Base-by-base conservation (phyloP, 2,888 invertebrate species). In the Melolontha melolontha region DNA sequence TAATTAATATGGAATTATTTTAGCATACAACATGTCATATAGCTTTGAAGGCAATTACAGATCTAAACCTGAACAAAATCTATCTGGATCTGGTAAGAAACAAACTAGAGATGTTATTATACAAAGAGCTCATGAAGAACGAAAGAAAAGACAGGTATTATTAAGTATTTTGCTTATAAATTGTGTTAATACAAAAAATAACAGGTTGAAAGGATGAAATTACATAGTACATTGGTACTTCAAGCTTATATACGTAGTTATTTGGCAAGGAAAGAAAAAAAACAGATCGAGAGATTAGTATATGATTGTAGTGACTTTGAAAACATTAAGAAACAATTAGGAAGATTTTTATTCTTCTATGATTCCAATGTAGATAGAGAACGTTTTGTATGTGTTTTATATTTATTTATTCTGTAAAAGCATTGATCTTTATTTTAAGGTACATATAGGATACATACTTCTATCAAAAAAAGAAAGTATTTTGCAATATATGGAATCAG, bases 21-120 rank as follows among this genome's bases (percentile, higher is more conserved):
- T 42, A 77, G 77, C 75, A 39, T 83, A 80, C 71, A 84, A 82
- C 75, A 77, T 84, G 78, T 79, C 79, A 84, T 90, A 88, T 77
- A 88, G 92, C 78, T 97, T 97, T 81, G 96, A 97, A 82, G 97
- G 97, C 66, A 93, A 96, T 81, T 94, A 92, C 81, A 89, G 93
- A 78, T 88, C 92, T 57, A 91, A 89, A 82, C 97, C 97, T 7
- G 89, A 92, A 78, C 97, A 97, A 84, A 96, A 93, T 83, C 86
- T 97, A 74, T 91, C 95, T 69, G 97, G 97, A 68, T 92, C 92
- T n/a, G 94, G 94, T 79, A 87, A 87, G 66, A 87, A 90, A 72
- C 88, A 91, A 71, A 91, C 88, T 52, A 85, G 89, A 75, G 92
- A 94, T 77, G 87, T 89, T 63, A 84, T 95, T 57, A 86, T 97